Evolutionary conservation across 2,797 vertebrate species (phyloP).

Genomic region (Rhynchotus rufescens): DNA sequence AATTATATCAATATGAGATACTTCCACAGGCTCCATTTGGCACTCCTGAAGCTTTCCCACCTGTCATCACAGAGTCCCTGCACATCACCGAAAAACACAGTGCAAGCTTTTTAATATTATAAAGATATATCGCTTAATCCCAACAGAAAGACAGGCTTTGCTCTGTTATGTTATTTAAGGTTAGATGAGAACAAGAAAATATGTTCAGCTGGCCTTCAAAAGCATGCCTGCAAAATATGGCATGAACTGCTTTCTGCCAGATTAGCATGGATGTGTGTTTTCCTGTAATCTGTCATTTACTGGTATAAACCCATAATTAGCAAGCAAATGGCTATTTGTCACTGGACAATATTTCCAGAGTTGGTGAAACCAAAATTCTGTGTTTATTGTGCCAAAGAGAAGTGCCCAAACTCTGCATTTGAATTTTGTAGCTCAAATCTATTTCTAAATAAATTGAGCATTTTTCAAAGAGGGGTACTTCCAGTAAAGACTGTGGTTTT

Average conservation of each 20-base stretch:
- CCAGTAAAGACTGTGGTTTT: neutral
- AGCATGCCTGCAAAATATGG: neutral
- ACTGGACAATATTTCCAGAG: neutral
- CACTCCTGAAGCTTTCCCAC: neutral
- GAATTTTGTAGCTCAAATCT: neutral
- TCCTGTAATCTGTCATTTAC: conserved; percentile 24
- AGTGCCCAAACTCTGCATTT: neutral
- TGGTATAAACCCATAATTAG: conserved; percentile 16
- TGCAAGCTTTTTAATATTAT: neutral
- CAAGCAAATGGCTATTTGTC: neutral
- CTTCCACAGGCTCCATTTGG: neutral
- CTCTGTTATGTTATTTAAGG: conserved; percentile 19
- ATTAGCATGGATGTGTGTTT: neutral
- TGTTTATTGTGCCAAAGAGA: neutral
- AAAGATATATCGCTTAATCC: neutral
- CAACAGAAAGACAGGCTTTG: neutral
- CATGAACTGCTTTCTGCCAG: neutral
- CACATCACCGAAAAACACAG: neutral
- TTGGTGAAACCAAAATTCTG: neutral
- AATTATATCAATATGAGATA: neutral
- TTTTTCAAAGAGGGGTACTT: neutral
- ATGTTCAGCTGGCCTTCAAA: conserved; percentile 29
- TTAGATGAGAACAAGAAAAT: neutral
- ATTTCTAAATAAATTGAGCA: neutral
- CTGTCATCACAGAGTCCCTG: neutral